These are phyloP conservation scores for Micromussa lordhowensis DNA, from an alignment of 92 coral and sea anemone genomes.

Conservation along the genomic window DNA sequence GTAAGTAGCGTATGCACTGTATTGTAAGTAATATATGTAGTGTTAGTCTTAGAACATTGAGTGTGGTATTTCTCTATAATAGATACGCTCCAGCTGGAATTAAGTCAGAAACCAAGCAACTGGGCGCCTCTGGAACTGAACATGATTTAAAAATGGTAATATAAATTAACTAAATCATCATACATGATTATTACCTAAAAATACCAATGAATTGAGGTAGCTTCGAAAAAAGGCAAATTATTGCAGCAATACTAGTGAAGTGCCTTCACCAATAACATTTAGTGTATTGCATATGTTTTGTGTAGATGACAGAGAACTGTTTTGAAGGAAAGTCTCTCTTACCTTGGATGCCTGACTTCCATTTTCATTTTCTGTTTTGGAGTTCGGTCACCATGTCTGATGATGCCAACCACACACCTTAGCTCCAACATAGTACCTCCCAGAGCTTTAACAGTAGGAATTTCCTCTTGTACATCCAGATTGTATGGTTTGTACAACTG, in stretches of 20 bases:
- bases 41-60: no score
- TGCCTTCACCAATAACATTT: no score
- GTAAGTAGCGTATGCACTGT: no score
- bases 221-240: no score
- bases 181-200: no score
- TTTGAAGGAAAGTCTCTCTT: neutral
- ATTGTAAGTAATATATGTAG: no score
- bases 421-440: conserved; percentile 89
- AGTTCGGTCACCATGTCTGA: conserved; percentile 97
- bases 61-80: neutral
- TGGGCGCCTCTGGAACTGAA: neutral
- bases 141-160: no score
- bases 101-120: neutral
- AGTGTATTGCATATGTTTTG: neutral
- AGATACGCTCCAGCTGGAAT: neutral
- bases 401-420: conserved; percentile 93
- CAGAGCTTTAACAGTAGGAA: conserved; percentile 70
- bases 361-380: conserved; percentile 99
- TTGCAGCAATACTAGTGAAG: no score
- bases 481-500: conserved; percentile 84
- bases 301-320: neutral
- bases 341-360: conserved; percentile 96
- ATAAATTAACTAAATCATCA: no score
- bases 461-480: conserved; percentile 73
- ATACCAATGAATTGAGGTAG: no score